phyloP scores from a whole-genome alignment of 2,888 invertebrate species.

The Carterocephalus palaemon region DNA sequence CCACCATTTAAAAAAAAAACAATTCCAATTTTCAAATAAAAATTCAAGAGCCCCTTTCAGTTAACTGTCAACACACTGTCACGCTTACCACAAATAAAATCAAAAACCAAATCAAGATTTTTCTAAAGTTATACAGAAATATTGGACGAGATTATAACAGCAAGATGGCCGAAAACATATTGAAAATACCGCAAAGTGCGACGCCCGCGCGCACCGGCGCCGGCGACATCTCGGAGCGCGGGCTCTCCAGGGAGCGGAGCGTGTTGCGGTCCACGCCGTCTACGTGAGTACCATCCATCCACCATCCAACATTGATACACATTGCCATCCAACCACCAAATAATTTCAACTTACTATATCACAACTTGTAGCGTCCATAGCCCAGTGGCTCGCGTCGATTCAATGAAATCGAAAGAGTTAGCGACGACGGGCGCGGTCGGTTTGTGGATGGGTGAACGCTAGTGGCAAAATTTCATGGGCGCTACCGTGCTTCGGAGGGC shows the following conservation, averaged over 20 bases:
- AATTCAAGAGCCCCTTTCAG: neutral
- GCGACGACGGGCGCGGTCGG: too few relatives aligned
- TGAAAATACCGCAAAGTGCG: constrained; percentile 5
- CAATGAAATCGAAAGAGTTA: too few relatives aligned
- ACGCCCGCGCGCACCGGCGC: constrained; percentile 9
- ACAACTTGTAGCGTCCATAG: too few relatives aligned
- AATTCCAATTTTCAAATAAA: neutral
- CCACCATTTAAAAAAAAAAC: neutral
- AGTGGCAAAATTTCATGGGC: too few relatives aligned
- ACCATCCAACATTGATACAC: too few relatives aligned
- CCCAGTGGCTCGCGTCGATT: too few relatives aligned
- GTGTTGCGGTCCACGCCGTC: constrained; percentile 1
- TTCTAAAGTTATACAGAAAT: neutral
- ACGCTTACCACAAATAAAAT: neutral
- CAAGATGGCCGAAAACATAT: constrained; percentile 3
- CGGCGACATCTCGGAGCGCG: constrained; percentile 9
- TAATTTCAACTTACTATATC: too few relatives aligned
- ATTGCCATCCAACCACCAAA: too few relatives aligned
- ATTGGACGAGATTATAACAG: too few relatives aligned
- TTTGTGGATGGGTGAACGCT: too few relatives aligned
- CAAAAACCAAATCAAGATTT: neutral
- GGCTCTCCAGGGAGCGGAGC: neutral
- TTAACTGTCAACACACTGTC: neutral
- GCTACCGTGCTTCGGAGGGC: too few relatives aligned
- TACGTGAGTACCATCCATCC: too few relatives aligned